Percentiles rank a stretch among this genome's conserved stretches.
These are phyloP conservation scores for Philonicus albiceps DNA, from an alignment of 2,888 invertebrate genomes.

Conservation along the genomic window DNA sequence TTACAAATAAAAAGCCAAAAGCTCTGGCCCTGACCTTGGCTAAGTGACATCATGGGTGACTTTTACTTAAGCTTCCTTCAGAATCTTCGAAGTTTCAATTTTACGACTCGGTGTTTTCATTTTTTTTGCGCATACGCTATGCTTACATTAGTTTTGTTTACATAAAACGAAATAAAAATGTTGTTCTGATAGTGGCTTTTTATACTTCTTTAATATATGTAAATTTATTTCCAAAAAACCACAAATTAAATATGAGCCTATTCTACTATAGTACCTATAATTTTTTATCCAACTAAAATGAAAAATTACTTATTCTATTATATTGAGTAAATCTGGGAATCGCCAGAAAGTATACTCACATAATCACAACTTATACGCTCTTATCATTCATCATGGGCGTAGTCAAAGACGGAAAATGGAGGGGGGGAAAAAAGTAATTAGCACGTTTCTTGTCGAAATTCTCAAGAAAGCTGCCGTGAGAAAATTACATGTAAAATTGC, in stretches of 20 bases:
- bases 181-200: neutral
- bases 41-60: constrained; percentile 6
- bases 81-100: neutral
- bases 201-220: neutral
- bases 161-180: neutral
- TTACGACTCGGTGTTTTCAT: neutral
- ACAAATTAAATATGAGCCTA: neutral
- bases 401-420: too few relatives aligned
- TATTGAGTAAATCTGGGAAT: too few relatives aligned
- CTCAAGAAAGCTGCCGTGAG: too few relatives aligned
- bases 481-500: too few relatives aligned
- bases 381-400: too few relatives aligned
- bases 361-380: too few relatives aligned
- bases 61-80: neutral
- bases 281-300: neutral
- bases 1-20: neutral
- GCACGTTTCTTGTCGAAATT: too few relatives aligned
- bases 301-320: too few relatives aligned
- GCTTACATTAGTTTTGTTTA: neutral
- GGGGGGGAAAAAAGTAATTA: too few relatives aligned
- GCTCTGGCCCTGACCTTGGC: constrained; percentile 19
- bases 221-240: neutral
- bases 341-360: too few relatives aligned
- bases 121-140: neutral
- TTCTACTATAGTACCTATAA: neutral